These are phyloP conservation scores for Bergia puertoricense DNA, from an alignment of 92 coral and sea anemone species.

Conservation along the genomic window DNA sequence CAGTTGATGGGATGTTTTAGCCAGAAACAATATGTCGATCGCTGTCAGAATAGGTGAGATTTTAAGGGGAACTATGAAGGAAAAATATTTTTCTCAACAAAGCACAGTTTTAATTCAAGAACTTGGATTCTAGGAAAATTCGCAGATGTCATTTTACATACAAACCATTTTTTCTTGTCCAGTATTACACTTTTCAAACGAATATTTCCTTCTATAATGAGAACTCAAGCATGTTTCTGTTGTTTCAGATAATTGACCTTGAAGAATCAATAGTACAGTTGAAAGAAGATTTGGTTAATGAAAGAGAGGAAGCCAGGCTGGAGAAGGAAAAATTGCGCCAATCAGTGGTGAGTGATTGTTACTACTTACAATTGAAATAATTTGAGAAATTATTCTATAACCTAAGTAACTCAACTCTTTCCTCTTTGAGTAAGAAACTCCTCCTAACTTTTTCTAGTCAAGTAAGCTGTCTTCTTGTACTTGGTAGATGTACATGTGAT, in stretches of 20 bases:
- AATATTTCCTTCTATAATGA: neutral
- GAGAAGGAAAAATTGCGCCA: constrained; percentile 90
- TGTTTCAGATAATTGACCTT: constrained; percentile 82
- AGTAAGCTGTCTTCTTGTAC: too few species aligned
- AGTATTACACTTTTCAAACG: neutral
- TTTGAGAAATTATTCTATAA: too few species aligned
- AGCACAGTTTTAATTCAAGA: neutral
- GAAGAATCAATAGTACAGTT: constrained; percentile 96
- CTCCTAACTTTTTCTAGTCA: too few species aligned
- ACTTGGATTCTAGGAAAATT: neutral
- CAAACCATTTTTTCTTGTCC: neutral
- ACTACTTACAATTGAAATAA: neutral
- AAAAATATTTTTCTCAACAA: neutral
- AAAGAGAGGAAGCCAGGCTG: constrained; percentile 85
- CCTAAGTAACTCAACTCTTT: too few species aligned
- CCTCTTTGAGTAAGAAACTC: too few species aligned
- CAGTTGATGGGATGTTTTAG: too few species aligned
- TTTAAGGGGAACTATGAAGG: neutral
- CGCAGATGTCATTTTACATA: too few species aligned
- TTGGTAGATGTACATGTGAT: too few species aligned
- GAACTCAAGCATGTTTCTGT: neutral
- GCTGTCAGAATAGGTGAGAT: neutral
- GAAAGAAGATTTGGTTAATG: constrained; percentile 89
- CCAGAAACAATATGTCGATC: too few species aligned
- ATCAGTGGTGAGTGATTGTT: constrained; percentile 72